These are phyloP conservation scores for Lontra canadensis DNA, from an alignment of 2,113 vertebrate species.

Conservation along the genomic window DNA sequence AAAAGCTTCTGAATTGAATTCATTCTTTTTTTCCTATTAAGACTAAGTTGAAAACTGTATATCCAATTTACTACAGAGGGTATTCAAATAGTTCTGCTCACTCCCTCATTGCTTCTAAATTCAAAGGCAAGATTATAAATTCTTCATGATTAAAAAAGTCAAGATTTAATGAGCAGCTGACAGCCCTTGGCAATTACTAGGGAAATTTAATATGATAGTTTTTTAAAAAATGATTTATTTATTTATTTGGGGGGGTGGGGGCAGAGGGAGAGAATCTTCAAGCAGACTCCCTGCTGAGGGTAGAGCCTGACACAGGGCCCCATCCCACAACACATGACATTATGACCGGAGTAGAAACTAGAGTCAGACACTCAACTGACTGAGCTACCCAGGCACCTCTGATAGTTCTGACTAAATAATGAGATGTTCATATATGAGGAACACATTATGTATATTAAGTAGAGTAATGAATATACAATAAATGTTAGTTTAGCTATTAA, in stretches of 20 bases:
- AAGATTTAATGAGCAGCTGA: constrained; percentile 94
- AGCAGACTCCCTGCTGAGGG: neutral
- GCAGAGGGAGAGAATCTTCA: neutral
- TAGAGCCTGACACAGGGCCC: neutral
- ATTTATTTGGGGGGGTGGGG: neutral
- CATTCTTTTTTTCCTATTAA: constrained; percentile 78
- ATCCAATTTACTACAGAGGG: constrained; percentile 80
- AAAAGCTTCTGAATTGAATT: constrained; percentile 77
- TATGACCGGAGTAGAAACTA: neutral
- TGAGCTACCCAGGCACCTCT: neutral
- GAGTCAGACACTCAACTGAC: neutral
- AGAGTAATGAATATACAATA: constrained; percentile 51
- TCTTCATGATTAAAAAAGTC: constrained; percentile 93
- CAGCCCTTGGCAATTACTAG: constrained; percentile 82
- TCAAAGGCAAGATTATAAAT: constrained; percentile 90
- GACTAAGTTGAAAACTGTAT: constrained; percentile 79
- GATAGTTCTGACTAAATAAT: constrained; percentile 81
- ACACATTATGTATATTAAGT: constrained; percentile 39
- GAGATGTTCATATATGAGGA: constrained; percentile 69
- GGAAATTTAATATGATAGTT: constrained; percentile 80
- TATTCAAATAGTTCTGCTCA: constrained; percentile 84
- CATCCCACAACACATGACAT: neutral
- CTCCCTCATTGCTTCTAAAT: constrained; percentile 85
- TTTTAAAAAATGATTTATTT: neutral
- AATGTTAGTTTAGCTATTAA: constrained; percentile 58